A percentile compares a stretch with the other conserved stretches of the same genome.
Evolutionary conservation across 2,113 vertebrate genomes (phyloP).

Genomic region (Mionectes macconnelli): DNA sequence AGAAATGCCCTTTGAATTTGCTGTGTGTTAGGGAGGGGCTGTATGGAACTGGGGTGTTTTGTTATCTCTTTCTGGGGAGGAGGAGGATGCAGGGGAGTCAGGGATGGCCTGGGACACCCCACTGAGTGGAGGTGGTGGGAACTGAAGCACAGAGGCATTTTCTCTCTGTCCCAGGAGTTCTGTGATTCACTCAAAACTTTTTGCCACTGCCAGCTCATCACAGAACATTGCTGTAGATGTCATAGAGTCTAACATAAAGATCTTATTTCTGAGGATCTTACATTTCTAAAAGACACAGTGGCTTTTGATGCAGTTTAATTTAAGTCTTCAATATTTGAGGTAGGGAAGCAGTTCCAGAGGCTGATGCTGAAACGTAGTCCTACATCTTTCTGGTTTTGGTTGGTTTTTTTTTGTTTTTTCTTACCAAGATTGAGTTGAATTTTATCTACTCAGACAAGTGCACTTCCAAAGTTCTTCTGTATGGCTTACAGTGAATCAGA

Average conservation of each 20-base stretch:
- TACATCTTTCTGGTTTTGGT: not conserved
- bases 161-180: not conserved
- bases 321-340: not conserved
- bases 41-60: not conserved
- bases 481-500: not conserved
- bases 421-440: not conserved
- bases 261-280: not conserved
- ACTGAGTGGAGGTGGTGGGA: not conserved
- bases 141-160: not conserved
- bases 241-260: not conserved
- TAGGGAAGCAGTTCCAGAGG: not conserved
- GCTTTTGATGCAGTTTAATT: not conserved
- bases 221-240: not conserved
- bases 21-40: not conserved
- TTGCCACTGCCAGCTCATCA: not conserved
- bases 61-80: not conserved
- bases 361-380: not conserved
- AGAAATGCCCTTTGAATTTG: not conserved
- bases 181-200: not conserved
- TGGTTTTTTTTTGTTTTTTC: not conserved
- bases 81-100: not conserved
- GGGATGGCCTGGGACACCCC: not conserved
- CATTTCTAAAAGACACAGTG: not conserved
- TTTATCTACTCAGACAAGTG: not conserved
- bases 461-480: not conserved